Evolutionary conservation across 2,113 vertebrate species (phyloP).

Genomic region (Colaptes auratus): DNA sequence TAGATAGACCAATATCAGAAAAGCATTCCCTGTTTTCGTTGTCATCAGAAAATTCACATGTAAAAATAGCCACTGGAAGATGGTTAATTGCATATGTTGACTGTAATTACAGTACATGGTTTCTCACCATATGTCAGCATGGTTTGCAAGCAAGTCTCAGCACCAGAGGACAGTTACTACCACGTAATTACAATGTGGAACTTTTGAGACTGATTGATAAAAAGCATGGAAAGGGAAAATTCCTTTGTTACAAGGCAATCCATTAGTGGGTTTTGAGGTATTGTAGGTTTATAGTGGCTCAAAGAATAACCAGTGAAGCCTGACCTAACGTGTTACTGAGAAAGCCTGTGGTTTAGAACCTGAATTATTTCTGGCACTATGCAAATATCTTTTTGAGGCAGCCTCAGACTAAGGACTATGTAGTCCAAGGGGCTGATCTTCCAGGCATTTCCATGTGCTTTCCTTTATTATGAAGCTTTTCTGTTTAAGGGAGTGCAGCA

Average conservation of each 20-base stretch:
- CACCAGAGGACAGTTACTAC: neutral
- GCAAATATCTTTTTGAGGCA: neutral
- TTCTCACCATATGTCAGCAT: neutral
- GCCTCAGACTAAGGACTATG: neutral
- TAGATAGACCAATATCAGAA: neutral
- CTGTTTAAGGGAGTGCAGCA: neutral
- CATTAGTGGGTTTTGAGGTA: neutral
- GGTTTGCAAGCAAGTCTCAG: neutral
- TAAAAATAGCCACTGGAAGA: neutral
- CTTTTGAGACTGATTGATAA: accelerated
- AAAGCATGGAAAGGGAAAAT: neutral
- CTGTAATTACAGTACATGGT: neutral
- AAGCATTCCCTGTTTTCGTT: neutral
- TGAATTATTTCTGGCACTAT: neutral
- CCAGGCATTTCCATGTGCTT: neutral
- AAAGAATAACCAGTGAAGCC: neutral
- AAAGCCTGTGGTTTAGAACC: neutral
- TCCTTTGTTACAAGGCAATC: neutral
- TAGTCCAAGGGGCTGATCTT: neutral
- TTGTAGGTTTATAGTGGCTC: neutral
- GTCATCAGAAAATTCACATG: neutral
- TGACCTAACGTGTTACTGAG: neutral
- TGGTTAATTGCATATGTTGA: neutral
- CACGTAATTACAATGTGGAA: neutral
- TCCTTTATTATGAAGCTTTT: neutral